Conservation (phyloP, 2,797 vertebrate species). For the Acanthurus leucopareius region DNA sequence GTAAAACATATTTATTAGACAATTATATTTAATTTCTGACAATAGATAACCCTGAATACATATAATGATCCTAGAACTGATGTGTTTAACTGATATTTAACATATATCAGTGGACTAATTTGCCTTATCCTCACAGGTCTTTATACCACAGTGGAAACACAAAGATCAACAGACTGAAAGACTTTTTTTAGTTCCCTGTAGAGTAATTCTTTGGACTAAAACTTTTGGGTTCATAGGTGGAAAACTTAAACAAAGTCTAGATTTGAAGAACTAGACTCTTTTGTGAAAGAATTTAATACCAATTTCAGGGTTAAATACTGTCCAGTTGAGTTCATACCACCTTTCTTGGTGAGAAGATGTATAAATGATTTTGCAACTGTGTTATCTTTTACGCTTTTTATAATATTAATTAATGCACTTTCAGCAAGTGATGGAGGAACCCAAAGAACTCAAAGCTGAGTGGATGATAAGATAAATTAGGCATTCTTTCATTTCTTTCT, state of each 20-base stretch:
- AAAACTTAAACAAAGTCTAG: not conserved
- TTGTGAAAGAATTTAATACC: conserved; percentile 2
- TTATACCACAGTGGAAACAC: not conserved
- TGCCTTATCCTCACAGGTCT: not conserved
- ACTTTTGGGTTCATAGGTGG: too few relatives aligned
- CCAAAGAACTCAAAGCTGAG: conserved; percentile 33
- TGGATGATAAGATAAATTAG: conserved; percentile 31
- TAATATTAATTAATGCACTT: conserved; percentile 45
- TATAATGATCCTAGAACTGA: too few relatives aligned
- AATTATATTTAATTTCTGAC: too few relatives aligned
- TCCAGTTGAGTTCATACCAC: conserved; percentile 24
- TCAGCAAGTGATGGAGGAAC: conserved; percentile 14
- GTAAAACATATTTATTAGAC: too few relatives aligned
- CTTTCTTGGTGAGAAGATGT: conserved; percentile 8
- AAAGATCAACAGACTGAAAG: not conserved
- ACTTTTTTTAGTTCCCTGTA: not conserved
- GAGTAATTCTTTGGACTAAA: not conserved
- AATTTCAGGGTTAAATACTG: conserved; percentile 24
- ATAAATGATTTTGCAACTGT: conserved; percentile 25
- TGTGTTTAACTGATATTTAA: too few relatives aligned
- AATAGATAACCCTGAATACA: too few relatives aligned
- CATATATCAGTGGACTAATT: not conserved
- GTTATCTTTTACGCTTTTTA: conserved; percentile 28
- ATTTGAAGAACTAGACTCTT: not conserved
- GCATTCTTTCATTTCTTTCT: conserved; percentile 6